These are phyloP conservation scores for Microchrysa polita DNA, from an alignment of 2,888 invertebrate genomes.

Conservation along the genomic window DNA sequence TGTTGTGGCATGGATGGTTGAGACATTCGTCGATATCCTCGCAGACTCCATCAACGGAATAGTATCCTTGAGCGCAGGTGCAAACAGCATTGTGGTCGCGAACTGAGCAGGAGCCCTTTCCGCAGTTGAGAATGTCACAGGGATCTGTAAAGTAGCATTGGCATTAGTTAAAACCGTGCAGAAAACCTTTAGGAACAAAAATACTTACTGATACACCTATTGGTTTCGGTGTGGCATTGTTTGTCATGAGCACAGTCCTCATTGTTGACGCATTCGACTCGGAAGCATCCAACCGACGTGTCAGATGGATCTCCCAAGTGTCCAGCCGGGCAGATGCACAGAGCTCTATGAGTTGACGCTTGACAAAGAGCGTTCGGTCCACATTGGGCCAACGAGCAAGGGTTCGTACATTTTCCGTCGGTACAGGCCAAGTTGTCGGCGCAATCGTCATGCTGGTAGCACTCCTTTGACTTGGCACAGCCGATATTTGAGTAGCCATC, in stretches of 20 bases:
- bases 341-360: slow-evolving; percentile 75
- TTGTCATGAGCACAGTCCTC: slow-evolving; percentile 80
- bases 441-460: slow-evolving; percentile 78
- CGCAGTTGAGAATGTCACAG: slow-evolving; percentile 81
- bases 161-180: neutral
- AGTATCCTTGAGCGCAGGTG: slow-evolving; percentile 79
- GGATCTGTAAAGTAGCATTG: slow-evolving; percentile 70
- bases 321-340: slow-evolving; percentile 82
- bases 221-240: slow-evolving; percentile 77
- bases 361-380: slow-evolving; percentile 81
- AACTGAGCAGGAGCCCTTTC: slow-evolving; percentile 81
- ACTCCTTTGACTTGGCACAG: slow-evolving; percentile 80
- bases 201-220: slow-evolving; percentile 80
- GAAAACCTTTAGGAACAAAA: neutral
- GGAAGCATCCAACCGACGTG: slow-evolving; percentile 82
- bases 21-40: slow-evolving; percentile 84
- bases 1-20: slow-evolving; percentile 79
- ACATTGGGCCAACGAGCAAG: slow-evolving; percentile 77
- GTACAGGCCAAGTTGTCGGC: slow-evolving; percentile 79
- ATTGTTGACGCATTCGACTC: slow-evolving; percentile 84
- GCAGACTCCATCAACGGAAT: slow-evolving; percentile 73
- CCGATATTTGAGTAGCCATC: slow-evolving; percentile 77
- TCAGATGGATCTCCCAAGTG: slow-evolving; percentile 84
- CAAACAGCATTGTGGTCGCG: slow-evolving; percentile 78
- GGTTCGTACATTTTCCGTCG: slow-evolving; percentile 81